Evolutionary conservation across 2,797 vertebrate genomes (phyloP).

Genomic region (Sebastes diaconus): DNA sequence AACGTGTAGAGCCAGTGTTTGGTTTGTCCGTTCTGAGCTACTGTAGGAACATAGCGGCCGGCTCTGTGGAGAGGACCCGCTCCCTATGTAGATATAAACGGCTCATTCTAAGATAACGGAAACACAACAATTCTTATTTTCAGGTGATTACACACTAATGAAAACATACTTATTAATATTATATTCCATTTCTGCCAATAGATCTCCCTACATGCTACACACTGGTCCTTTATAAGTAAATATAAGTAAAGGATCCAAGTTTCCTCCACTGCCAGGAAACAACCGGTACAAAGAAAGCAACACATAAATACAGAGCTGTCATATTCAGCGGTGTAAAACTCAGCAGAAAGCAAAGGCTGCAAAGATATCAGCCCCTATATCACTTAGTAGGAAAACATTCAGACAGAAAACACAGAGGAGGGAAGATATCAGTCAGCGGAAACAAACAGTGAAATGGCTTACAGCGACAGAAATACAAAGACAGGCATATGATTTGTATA

Average conservation of each 20-base stretch:
- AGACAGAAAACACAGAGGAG: slow-evolving; percentile 12
- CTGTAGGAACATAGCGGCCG: too few relatives aligned
- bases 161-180: too few relatives aligned
- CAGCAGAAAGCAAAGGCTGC: slow-evolving; percentile 14
- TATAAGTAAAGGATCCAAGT: not conserved
- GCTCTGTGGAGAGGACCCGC: too few relatives aligned
- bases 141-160: too few relatives aligned
- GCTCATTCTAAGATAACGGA: too few relatives aligned
- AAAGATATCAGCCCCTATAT: slow-evolving; percentile 31
- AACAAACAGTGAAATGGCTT: slow-evolving; percentile 41
- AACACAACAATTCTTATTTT: too few relatives aligned
- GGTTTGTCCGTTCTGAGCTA: too few relatives aligned
- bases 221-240: too few relatives aligned
- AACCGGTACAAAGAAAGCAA: not conserved
- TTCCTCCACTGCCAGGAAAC: not conserved
- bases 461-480: slow-evolving; percentile 19
- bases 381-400: slow-evolving; percentile 27
- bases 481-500: slow-evolving; percentile 22
- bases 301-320: not conserved
- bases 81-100: too few relatives aligned
- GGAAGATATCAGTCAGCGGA: slow-evolving; percentile 47
- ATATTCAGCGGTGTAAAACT: not conserved
- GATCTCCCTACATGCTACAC: too few relatives aligned
- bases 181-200: too few relatives aligned
- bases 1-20: too few relatives aligned